Base-by-base conservation (phyloP, 2,888 invertebrate species). In the Calameuta filiformis region DNA sequence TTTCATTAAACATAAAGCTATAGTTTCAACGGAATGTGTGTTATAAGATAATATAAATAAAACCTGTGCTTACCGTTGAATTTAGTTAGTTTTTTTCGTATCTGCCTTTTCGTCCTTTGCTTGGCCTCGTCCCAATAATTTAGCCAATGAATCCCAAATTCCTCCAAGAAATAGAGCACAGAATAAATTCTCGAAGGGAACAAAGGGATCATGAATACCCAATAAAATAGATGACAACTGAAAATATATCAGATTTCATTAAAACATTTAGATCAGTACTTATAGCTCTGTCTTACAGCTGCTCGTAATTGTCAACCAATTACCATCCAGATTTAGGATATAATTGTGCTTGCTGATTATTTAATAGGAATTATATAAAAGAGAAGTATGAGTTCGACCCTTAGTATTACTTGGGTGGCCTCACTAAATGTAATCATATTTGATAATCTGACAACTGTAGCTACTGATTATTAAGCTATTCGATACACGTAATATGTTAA, bases 131-230 rank as follows among this genome's bases (percentile, higher is more conserved):
- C 97, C 96, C 85, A 98, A 94, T 81, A 98, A 95, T 91, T 97
- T 96, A 81, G 97, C 96, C 89, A 99, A 93, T 68, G 98, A 98
- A 93, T 99, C 99, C 97, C 98, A 99, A 91, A 99, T 97, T 77
- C 99, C 99, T 69, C 99, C 99, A 92, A 99, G 95, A 93, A 98
- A 98, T 76, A 99, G 93, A 34, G 99, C 98, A 91, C 98, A 99
- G 93, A 97, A 96, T 79, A 99, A 93, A 92, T 99, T 99, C 93
- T 99, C 99, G 91, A 99, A 98, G 23, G 99, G 99, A 88, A 98
- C 95, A 93, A 99, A 99, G 69, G 99, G 99, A 93, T 99, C 99
- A 91, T 98, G 98, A 88, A 99, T 99, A 85, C 98, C 98, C 87
- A 99, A 94, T 79, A 99, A 93, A 88, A 99, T 96, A 12, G 99